These are phyloP conservation scores for Urocitellus parryii DNA, from an alignment of 2,113 vertebrate genomes.

Conservation along the genomic window DNA sequence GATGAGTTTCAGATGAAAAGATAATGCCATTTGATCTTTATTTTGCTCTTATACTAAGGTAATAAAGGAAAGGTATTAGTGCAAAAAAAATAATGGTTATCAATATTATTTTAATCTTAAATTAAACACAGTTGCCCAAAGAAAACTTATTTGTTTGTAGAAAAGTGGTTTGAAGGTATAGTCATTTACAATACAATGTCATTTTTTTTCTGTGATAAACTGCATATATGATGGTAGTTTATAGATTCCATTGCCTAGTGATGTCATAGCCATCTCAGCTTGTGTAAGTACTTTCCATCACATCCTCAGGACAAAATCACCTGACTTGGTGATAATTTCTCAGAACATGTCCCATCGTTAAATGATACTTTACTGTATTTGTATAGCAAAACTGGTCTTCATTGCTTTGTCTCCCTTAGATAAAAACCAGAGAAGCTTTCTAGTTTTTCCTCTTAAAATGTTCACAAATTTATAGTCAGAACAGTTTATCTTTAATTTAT, in stretches of 20 bases:
- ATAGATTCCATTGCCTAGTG: background rate
- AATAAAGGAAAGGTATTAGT: background rate
- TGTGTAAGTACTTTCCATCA: background rate
- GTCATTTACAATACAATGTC: background rate
- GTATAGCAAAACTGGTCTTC: constrained; percentile 9
- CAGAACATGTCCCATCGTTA: too few species aligned
- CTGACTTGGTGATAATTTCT: background rate
- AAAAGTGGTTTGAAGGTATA: background rate
- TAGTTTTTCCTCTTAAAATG: constrained; percentile 32
- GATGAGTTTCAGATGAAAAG: background rate
- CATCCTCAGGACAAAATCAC: background rate
- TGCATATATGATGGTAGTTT: background rate
- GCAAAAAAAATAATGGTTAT: background rate
- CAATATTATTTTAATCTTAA: background rate
- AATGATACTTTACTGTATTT: background rate
- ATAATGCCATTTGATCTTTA: background rate
- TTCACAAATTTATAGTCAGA: constrained; percentile 55
- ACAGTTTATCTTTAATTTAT: constrained; percentile 52
- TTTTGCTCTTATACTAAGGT: background rate
- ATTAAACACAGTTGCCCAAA: background rate
- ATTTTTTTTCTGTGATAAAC: too few species aligned
- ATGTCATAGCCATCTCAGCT: background rate
- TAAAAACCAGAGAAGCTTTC: constrained; percentile 34
- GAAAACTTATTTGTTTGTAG: background rate
- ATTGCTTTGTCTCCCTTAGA: background rate